Percentiles rank a stretch among this genome's conserved stretches.
Evolutionary conservation across 2,113 vertebrate genomes (phyloP).

Genomic region (Recurvirostra avosetta): DNA sequence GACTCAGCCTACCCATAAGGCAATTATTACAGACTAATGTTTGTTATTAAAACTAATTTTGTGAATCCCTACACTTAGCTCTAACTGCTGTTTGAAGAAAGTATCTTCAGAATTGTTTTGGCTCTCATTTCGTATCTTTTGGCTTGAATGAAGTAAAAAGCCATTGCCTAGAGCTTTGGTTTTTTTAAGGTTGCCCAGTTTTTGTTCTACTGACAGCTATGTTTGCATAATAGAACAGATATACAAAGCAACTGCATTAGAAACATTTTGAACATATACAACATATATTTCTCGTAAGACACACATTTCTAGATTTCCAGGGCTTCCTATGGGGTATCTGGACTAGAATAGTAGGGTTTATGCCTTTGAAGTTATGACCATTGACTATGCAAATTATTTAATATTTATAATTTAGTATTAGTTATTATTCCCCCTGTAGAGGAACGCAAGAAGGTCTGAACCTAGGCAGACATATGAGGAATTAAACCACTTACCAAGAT

Average conservation of each 20-base stretch:
- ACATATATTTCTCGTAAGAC: neutral
- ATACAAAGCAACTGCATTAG: neutral
- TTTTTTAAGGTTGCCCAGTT: neutral
- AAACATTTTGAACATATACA: neutral
- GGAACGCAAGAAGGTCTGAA: neutral
- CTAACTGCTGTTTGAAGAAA: neutral
- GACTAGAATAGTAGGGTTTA: neutral
- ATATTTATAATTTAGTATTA: neutral
- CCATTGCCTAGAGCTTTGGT: neutral
- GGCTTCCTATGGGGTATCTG: neutral
- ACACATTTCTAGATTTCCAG: neutral
- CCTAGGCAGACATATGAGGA: neutral
- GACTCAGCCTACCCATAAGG: accelerated
- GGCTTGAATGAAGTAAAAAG: neutral
- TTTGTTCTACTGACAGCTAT: neutral
- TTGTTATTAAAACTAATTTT: neutral
- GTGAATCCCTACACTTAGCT: neutral
- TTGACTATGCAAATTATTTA: neutral
- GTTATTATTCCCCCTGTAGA: neutral
- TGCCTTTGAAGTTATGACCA: neutral
- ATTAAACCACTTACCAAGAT: neutral
- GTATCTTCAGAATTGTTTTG: neutral
- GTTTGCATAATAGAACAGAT: neutral
- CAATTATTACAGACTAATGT: neutral
- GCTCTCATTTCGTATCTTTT: neutral